Conservation (phyloP, 1,140 invertebrate species). For the Saxidomus purpurata region DNA sequence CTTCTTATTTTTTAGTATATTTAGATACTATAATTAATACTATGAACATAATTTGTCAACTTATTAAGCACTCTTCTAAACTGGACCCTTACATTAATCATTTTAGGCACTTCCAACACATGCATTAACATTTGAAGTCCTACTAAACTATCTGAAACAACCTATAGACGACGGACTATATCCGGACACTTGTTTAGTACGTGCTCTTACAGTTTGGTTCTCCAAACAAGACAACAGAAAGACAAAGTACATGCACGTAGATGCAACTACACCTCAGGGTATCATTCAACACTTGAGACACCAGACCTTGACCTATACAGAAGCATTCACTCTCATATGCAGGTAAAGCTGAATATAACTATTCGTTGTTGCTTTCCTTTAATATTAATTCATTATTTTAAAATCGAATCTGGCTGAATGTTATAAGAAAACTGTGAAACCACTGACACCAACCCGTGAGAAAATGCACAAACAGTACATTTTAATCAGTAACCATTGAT, state of each 20-base stretch:
- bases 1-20: too few relatives aligned
- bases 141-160: constrained; percentile 19
- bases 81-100: too few relatives aligned
- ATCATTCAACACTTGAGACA: constrained; percentile 38
- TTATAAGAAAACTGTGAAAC: neutral
- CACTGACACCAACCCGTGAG: too few relatives aligned
- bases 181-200: constrained; percentile 41
- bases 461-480: too few relatives aligned
- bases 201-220: constrained; percentile 47
- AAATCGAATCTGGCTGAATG: neutral
- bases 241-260: constrained; percentile 16
- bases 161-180: constrained; percentile 21
- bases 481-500: too few relatives aligned
- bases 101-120: constrained; percentile 1
- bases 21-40: too few relatives aligned
- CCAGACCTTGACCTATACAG: constrained; percentile 29
- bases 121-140: neutral
- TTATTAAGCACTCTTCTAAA: too few relatives aligned
- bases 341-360: neutral
- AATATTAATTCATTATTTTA: neutral
- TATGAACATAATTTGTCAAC: too few relatives aligned
- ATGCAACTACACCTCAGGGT: constrained; percentile 9
- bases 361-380: neutral
- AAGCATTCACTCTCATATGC: constrained; percentile 41
- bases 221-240: constrained; percentile 25